Base-by-base conservation (phyloP, 64 coral and sea anemone genomes). In the Trachythela sp. region DNA sequence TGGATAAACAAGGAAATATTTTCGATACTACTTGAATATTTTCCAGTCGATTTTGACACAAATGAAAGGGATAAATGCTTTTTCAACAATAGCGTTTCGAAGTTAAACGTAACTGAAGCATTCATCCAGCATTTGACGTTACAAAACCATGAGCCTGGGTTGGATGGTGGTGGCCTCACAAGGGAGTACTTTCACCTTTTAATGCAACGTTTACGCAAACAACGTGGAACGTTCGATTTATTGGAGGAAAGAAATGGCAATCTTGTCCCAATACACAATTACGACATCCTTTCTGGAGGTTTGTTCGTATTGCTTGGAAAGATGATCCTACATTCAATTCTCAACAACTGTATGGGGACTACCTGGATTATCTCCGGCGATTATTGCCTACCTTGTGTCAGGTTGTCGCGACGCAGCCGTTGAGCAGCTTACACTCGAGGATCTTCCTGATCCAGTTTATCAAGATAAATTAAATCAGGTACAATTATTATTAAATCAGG, bases 111-210 rank as follows among this genome's bases (percentile, higher is more conserved):
- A n/a, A n/a, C n/a, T n/a, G n/a, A n/a, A n/a, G n/a, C n/a, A n/a
- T n/a, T n/a, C n/a, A 83, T n/a, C 70, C 71, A 8, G 26, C 42
- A 0, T 89, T 89, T 52, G 88, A 77, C 70, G 77, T 89, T 35
- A 83, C 68, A 52, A 77, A 83, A 89, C 88, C 18, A 29, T 50
- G 88, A 89, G 88, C 42, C 80, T 1, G 71, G 68, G 13, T 26
- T 89, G 34, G 88, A 89, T 83, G 88, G 45, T 2, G 88, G 88
- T 52, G 71, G 88, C 49, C 72, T 59, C 38, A 27, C 75, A 84
- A 89, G 72, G 48, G 88, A 89, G 41, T 84, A 59, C 52, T 89
- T 89, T 40, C 1, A 89, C 24, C 52, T 89, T 45, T 54, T 89
- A 45, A 84, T 89, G 88, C 72, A 89, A 56, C 37, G 76, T 13